These are phyloP conservation scores for Ethmia dodecea DNA, from an alignment of 2,888 invertebrate genomes.

Conservation along the genomic window DNA sequence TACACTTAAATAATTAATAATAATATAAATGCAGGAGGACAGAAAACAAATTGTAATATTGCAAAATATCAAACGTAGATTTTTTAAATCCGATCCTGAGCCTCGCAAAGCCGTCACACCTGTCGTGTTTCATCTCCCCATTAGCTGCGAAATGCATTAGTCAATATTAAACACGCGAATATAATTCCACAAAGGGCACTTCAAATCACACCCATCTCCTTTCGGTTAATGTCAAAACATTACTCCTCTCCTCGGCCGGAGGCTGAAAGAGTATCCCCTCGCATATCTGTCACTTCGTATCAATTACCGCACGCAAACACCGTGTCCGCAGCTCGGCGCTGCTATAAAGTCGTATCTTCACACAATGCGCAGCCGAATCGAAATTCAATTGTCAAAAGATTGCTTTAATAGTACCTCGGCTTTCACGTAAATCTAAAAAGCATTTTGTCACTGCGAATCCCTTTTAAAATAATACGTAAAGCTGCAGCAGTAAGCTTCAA, in stretches of 20 bases:
- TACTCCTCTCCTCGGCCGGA: conserved; percentile 58
- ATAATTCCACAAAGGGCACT: conserved; percentile 78
- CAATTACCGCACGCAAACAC: conserved; percentile 77
- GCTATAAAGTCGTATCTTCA: conserved; percentile 61
- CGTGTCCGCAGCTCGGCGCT: conserved; percentile 35
- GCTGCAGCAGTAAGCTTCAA: conserved; percentile 40
- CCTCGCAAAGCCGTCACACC: conserved; percentile 57
- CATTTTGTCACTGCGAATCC: conserved; percentile 34
- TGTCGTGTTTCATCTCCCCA: conserved; percentile 66
- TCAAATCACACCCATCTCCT: conserved; percentile 76
- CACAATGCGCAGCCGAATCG: conserved; percentile 54
- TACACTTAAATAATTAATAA: too few species aligned
- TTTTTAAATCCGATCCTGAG: conserved; percentile 20
- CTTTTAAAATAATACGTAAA: conserved; percentile 46
- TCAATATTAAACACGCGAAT: conserved; percentile 75
- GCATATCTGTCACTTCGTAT: conserved; percentile 74
- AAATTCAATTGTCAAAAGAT: conserved; percentile 76
- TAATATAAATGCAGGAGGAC: too few species aligned
- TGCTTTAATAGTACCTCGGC: conserved; percentile 64
- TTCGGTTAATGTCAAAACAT: conserved; percentile 74
- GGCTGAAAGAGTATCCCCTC: conserved; percentile 66
- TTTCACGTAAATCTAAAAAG: conserved; percentile 47
- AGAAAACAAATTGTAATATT: too few species aligned
- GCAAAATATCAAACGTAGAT: conserved; percentile 10
- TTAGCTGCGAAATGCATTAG: conserved; percentile 74